Evolutionary conservation across 2,888 invertebrate species (phyloP), one percentile per base, ranked within the genome.

Genomic region (Synanthedon myopaeformis): DNA sequence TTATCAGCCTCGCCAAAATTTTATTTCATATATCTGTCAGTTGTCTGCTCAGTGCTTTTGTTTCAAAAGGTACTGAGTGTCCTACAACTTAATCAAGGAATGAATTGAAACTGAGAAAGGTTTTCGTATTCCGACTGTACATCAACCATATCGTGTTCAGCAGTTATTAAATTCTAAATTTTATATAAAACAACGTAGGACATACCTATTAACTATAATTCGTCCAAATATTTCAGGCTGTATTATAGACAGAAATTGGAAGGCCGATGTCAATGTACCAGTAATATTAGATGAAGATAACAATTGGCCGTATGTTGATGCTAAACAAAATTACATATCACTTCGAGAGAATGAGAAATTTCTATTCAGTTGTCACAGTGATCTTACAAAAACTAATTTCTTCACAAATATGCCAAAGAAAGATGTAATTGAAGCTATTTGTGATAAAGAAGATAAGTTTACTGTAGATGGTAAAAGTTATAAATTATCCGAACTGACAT

Each of bases 381-480:
- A 11, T 19, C 12, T 4, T 13, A 49, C 13, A 19, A 49, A 19
- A 3, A 4, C 23, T 12, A 49, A 49, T 23, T 49, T 23, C 12
- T 49, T 49, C 23, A 17, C 8, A 12, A 49, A 23, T 6, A 10
- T 49, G 5, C 23, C 52, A 12, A 41, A 42, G 3, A 52, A 48
- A 13, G 53, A 49, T 10, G 52, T 58, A 48, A 41, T 57, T 11
- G 19, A 51, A 45, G 57, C 52, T 5, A 52, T 41, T 13, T 60
- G 60, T 17, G 55, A 54, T 17, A 49, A 51, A 10, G 54, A 57
- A 55, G 52, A 57, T 28, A 54, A 54, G 10, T 56, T 60, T 41
- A 12, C 19, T 41, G 41, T 57, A 28, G 41, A 55, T 8, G 57
- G 42, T 5, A 55, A 42, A 51, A 23, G 5, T n/a, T 56, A 55